phyloP scores from a whole-genome alignment of 2,888 invertebrate genomes.

The Anaspis maculata region DNA sequence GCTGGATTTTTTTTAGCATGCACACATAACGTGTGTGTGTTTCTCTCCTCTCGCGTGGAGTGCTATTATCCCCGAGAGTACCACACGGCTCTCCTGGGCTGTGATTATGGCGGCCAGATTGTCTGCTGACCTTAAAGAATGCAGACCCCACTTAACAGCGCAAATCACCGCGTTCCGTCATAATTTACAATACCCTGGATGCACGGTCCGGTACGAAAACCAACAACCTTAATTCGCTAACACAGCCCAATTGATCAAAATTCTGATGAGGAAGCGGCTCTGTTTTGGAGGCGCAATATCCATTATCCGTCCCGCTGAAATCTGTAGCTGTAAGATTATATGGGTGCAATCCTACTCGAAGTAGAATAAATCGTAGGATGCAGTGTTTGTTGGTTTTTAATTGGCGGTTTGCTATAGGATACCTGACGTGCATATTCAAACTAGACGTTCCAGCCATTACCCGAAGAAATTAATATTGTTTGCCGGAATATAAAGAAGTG shows the following conservation, averaged over 20 bases:
- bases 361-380: no score
- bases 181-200: constrained; percentile 14
- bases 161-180: constrained; percentile 16
- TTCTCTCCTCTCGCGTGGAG: constrained; percentile 14
- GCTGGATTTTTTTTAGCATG: constrained; percentile 20
- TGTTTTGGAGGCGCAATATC: no score
- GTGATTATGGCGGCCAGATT: constrained; percentile 19
- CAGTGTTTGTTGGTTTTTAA: no score
- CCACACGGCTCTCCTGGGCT: constrained; percentile 17
- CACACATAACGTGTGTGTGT: constrained; percentile 12
- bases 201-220: constrained; percentile 1
- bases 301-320: no score
- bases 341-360: no score
- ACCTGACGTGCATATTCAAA: constrained; percentile 11
- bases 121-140: constrained; percentile 19
- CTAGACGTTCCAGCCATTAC: constrained; percentile 16
- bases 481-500: no score
- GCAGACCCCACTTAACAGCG: constrained; percentile 19
- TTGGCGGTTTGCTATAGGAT: constrained; percentile 5
- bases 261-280: no score
- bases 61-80: constrained; percentile 17
- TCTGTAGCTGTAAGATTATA: no score
- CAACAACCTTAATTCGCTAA: no score
- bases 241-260: no score
- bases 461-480: constrained; percentile 13